phyloP scores from a whole-genome alignment of 2,797 vertebrate species.

The Loris lydekkerianus region DNA sequence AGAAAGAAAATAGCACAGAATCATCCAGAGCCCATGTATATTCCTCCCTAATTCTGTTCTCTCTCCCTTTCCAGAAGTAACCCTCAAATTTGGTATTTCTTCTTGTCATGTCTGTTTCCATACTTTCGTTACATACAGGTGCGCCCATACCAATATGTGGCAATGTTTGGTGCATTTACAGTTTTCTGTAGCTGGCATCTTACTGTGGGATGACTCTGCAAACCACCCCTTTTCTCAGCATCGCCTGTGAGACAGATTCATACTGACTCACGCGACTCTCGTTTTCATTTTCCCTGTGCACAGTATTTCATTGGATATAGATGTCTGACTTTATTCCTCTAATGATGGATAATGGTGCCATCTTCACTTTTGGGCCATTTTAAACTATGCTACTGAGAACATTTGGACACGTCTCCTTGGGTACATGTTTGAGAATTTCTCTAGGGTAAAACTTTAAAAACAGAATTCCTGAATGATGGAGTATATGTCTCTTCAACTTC shows the following conservation, averaged over 20 bases:
- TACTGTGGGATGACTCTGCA: background rate
- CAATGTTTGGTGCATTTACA: background rate
- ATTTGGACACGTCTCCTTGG: background rate
- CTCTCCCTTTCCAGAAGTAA: background rate
- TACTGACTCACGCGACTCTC: background rate
- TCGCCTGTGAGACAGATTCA: background rate
- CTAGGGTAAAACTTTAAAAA: conserved; percentile 28
- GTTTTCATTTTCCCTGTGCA: background rate
- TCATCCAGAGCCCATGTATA: background rate
- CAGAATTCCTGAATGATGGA: background rate
- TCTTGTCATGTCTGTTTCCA: background rate
- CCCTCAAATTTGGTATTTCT: background rate
- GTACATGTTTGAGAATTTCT: background rate
- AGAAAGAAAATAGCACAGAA: background rate
- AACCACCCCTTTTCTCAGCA: background rate
- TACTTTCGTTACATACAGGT: background rate
- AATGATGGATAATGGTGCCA: background rate
- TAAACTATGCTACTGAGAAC: background rate
- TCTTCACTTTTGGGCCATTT: background rate
- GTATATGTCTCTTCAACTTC: background rate
- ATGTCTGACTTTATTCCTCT: background rate
- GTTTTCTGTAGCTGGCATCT: background rate
- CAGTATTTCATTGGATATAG: background rate
- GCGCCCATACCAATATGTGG: background rate
- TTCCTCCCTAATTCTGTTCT: background rate